Conservation (phyloP, 2,888 invertebrate species). For the Pyrochroa serraticornis region DNA sequence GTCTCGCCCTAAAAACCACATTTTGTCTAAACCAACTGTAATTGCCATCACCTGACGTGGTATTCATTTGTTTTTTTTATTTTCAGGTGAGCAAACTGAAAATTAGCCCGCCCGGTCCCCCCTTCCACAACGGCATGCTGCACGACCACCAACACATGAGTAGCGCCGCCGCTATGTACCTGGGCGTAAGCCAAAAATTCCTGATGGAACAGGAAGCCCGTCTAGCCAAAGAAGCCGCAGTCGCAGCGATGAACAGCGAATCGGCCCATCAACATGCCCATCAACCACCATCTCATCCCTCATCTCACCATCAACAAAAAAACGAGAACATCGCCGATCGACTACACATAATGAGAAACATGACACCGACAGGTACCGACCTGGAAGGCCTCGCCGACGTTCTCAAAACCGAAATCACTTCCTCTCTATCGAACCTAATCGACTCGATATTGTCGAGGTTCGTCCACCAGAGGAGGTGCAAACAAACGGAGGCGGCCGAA, state of each 20-base stretch:
- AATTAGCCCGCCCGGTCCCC: conserved; percentile 58
- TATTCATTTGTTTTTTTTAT: conserved; percentile 59
- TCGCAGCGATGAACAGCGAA: conserved; percentile 64
- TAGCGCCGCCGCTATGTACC: conserved; percentile 70
- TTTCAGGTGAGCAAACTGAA: conserved; percentile 56
- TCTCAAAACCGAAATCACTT: conserved; percentile 87
- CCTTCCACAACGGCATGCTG: conserved; percentile 57
- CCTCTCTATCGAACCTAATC: conserved; percentile 81
- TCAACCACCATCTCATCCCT: conserved; percentile 38
- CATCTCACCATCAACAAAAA: conserved; percentile 44
- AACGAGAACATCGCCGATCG: conserved; percentile 79
- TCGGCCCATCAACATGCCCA: conserved; percentile 64
- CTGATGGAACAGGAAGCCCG: conserved; percentile 81
- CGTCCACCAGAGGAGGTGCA: conserved; percentile 79
- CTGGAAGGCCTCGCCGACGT: conserved; percentile 89
- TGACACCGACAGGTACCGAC: conserved; percentile 76
- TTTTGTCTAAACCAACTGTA: too few species aligned
- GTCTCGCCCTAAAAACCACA: too few species aligned
- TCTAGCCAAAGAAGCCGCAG: conserved; percentile 68
- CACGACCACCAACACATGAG: conserved; percentile 59
- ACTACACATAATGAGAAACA: conserved; percentile 76
- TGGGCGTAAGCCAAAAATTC: conserved; percentile 78
- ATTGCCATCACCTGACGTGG: too few species aligned
- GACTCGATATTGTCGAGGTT: conserved; percentile 88
- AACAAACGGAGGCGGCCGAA: conserved; percentile 81